phyloP scores from a whole-genome alignment of 2,888 invertebrate species.

The Lobophora halterata region DNA sequence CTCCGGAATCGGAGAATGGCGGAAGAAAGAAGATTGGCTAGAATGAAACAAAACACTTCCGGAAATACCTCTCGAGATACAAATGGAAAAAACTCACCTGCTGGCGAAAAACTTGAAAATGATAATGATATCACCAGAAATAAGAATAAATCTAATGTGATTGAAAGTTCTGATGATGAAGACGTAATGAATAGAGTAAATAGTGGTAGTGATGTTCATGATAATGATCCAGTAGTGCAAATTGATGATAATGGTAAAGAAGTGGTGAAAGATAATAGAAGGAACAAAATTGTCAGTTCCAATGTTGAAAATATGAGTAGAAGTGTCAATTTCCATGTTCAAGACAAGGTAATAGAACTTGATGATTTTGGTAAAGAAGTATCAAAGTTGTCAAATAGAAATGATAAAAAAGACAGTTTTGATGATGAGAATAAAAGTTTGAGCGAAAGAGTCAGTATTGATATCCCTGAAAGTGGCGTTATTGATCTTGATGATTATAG shows the following conservation, averaged over 20 bases:
- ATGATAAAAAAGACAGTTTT: constrained; percentile 16
- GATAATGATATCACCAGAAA: constrained; percentile 3
- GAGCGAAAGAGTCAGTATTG: constrained; percentile 3
- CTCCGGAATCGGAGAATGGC: constrained; percentile 84
- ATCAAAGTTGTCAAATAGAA: constrained; percentile 4
- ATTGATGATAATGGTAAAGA: too few species aligned
- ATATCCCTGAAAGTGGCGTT: constrained; percentile 1
- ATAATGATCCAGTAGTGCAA: too few species aligned
- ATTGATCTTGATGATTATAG: not conserved
- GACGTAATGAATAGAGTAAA: constrained; percentile 35
- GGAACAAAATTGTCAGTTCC: too few species aligned
- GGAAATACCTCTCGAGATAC: too few species aligned
- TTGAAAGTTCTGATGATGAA: constrained; percentile 35
- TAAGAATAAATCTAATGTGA: constrained; percentile 13
- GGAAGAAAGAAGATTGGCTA: constrained; percentile 82
- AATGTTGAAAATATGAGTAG: too few species aligned
- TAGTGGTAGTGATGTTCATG: constrained; percentile 22
- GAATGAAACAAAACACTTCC: constrained; percentile 51
- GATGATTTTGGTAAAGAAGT: constrained; percentile 6
- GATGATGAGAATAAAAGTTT: too few species aligned
- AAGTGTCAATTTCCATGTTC: not conserved
- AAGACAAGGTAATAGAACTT: constrained; percentile 5
- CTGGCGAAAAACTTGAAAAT: not conserved
- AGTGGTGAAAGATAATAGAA: too few species aligned
- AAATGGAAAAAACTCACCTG: too few species aligned